Evolutionary conservation across 1,140 invertebrate genomes (phyloP).

Genomic region (Coptotermes formosanus): DNA sequence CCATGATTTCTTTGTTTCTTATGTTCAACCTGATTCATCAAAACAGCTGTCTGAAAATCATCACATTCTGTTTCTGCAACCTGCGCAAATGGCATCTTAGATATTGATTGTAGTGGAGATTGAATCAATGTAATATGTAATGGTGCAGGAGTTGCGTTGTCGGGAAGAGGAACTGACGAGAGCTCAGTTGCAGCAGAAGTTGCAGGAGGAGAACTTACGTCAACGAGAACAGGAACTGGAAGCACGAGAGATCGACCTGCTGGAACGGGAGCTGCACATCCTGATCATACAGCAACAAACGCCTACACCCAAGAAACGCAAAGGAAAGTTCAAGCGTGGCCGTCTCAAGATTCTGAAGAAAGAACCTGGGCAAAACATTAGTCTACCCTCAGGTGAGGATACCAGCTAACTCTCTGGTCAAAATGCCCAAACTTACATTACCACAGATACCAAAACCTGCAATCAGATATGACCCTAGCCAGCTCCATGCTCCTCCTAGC

Average conservation of each 20-base stretch:
- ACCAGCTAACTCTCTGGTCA: too few relatives aligned
- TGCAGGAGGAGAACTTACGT: slow-evolving; percentile 80
- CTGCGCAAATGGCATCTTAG: neutral
- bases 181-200: slow-evolving; percentile 79
- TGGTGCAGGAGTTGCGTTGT: slow-evolving; percentile 81
- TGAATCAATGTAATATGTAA: neutral
- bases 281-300: slow-evolving; percentile 76
- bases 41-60: too few relatives aligned
- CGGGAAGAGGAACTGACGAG: slow-evolving; percentile 89
- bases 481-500: too few relatives aligned
- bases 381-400: slow-evolving; percentile 71
- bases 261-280: slow-evolving; percentile 82
- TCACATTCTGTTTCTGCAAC: neutral
- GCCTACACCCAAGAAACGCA: slow-evolving; percentile 83
- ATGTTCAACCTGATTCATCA: too few relatives aligned
- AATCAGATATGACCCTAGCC: too few relatives aligned
- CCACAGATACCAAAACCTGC: too few relatives aligned
- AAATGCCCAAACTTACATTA: too few relatives aligned
- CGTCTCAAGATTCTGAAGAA: slow-evolving; percentile 74
- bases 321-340: slow-evolving; percentile 82
- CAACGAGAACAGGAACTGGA: slow-evolving; percentile 84
- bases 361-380: slow-evolving; percentile 78
- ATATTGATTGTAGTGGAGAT: neutral
- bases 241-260: slow-evolving; percentile 83
- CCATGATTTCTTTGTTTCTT: too few relatives aligned